These are phyloP conservation scores for Scaptomyza flava DNA, from an alignment of 2,888 invertebrate genomes.

Conservation along the genomic window DNA sequence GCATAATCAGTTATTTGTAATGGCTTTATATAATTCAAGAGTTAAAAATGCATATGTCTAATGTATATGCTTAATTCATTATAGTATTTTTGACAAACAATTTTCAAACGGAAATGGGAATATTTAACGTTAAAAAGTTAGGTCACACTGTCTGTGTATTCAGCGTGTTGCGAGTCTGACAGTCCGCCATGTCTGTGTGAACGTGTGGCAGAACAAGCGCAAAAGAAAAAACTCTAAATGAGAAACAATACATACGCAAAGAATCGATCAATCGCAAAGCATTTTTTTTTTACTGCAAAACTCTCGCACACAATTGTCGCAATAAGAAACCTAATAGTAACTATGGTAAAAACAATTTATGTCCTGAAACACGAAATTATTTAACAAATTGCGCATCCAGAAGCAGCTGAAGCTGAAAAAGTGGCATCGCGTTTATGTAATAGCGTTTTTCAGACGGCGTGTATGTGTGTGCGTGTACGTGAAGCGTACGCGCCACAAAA, in stretches of 20 bases:
- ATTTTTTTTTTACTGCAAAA: slow-evolving; percentile 53
- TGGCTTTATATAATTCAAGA: background rate
- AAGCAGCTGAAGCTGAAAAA: slow-evolving; percentile 50
- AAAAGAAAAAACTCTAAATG: slow-evolving; percentile 58
- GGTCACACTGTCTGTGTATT: slow-evolving; percentile 61
- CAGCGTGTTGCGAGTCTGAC: slow-evolving; percentile 47
- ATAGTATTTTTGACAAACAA: slow-evolving; percentile 30
- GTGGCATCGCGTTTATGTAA: slow-evolving; percentile 73
- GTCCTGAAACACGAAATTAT: slow-evolving; percentile 43
- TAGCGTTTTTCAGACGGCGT: slow-evolving; percentile 50
- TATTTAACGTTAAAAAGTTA: slow-evolving; percentile 52
- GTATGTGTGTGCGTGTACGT: slow-evolving; percentile 56
- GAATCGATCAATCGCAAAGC: slow-evolving; percentile 69
- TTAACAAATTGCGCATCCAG: slow-evolving; percentile 45
- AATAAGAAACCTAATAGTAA: slow-evolving; percentile 10
- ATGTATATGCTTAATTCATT: slow-evolving; percentile 1
- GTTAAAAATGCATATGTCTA: background rate
- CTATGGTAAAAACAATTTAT: slow-evolving; percentile 37
- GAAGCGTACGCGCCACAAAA: slow-evolving; percentile 67
- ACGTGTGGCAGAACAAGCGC: slow-evolving; percentile 64
- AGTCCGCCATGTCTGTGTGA: slow-evolving; percentile 66
- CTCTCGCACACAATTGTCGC: slow-evolving; percentile 35
- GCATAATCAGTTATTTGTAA: background rate
- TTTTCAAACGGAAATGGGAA: slow-evolving; percentile 62
- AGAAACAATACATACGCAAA: slow-evolving; percentile 70